phyloP scores from a whole-genome alignment of 2,797 vertebrate genomes.

The Squalus acanthias region DNA sequence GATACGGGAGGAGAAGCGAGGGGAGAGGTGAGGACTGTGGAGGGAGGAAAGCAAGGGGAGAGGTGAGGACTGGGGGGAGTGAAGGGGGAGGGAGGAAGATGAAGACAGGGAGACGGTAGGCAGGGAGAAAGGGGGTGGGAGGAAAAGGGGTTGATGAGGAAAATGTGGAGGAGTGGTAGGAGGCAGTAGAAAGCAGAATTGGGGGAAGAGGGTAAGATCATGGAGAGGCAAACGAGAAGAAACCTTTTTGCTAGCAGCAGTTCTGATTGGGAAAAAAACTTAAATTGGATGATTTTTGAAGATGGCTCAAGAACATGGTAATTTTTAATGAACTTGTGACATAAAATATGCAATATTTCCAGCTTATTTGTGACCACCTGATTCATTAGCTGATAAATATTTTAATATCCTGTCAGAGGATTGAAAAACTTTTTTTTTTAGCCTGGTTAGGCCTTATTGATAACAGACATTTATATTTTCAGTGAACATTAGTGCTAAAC shows the following conservation, averaged over 20 bases:
- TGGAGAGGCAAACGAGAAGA: neutral
- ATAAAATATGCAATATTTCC: neutral
- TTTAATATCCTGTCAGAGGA: neutral
- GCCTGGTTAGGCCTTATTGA: neutral
- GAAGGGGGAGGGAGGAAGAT: neutral
- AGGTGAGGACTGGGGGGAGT: neutral
- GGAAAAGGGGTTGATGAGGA: neutral
- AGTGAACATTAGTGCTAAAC: neutral
- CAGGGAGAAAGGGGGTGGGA: neutral
- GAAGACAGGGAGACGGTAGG: no score
- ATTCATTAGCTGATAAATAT: neutral
- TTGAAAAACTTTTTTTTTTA: neutral
- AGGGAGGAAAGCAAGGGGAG: no score
- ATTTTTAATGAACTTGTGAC: neutral
- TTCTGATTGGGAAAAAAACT: neutral
- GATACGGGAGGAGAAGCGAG: neutral
- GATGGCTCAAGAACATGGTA: neutral
- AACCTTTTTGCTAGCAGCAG: neutral
- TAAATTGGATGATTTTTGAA: neutral
- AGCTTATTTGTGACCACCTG: neutral
- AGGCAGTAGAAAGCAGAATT: neutral
- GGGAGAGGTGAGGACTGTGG: neutral
- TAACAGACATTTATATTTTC: neutral
- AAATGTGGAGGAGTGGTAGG: neutral
- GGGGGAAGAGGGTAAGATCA: neutral